Base-by-base conservation (phyloP, 2,888 invertebrate genomes). In the Orthonevra nobilis region DNA sequence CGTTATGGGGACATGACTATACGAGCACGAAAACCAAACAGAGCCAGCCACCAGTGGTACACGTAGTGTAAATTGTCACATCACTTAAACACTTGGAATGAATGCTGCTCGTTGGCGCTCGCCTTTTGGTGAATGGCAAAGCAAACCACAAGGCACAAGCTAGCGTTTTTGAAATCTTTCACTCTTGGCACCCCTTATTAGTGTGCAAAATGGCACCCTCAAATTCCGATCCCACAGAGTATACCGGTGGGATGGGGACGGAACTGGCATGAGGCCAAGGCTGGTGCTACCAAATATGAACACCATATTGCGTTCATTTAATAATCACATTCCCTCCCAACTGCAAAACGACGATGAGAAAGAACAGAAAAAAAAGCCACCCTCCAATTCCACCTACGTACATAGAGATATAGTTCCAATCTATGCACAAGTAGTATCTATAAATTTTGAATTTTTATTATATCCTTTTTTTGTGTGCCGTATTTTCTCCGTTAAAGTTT, bases 371-470 rank as follows among this genome's bases (percentile, higher is more conserved):
- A 20, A 40, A 32, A 44, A 14, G 36, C 28, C 26, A 58, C 42
- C 50, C 38, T 7, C 10, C 28, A 9, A 14, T 38, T 28, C 34
- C 5, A 9, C 44, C 46, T 23, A 4, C 3, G 23, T 23, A 19
- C 60, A 12, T 68, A 20, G 38, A 73, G 60, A 79, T 79, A 79
- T 73, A 79, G 73, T 79, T 79, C 79, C 79, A 79, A 79, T 79
- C 79, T 79, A 79, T 68, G 79, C 79, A 79, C 79, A 79, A 79
- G 79, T 73, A 79, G 79, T 79, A 79, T 79, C 79, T 79, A 79
- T 79, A 79, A 79, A 79, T 79, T 79, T 79, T 79, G 79, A 79
- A 79, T 79, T 79, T 79, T 79, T 79, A 79, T 79, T 66, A 79
- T 56, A 73, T 73, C 66, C 66, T 56, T 68, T 79, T 73, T 72